Conservation (phyloP, 30 jellyfish, hydroid and myxozoan species). For the Aurelia coerulea region DNA sequence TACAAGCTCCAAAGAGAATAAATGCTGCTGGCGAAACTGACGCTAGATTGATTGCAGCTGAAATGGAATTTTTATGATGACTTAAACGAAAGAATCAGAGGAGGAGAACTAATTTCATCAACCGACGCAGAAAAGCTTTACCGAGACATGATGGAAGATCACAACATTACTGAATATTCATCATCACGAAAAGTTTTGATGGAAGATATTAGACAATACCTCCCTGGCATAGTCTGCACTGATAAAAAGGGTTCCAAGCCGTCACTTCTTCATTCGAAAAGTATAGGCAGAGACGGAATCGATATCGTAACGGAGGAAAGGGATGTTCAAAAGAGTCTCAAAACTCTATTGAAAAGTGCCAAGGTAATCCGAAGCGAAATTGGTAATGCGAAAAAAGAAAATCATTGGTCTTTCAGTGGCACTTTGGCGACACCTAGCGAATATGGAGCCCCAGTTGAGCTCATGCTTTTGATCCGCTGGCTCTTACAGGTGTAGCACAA, state of each 20-base stretch:
- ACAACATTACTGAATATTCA: not conserved
- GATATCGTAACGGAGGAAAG: conserved; percentile 1
- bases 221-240: too few relatives aligned
- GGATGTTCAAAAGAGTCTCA: not conserved
- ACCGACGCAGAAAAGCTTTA: too few relatives aligned
- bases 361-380: not conserved
- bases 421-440: conserved; percentile 3
- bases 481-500: not conserved
- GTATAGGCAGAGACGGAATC: too few relatives aligned
- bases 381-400: not conserved
- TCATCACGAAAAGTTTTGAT: not conserved
- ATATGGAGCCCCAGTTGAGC: conserved; percentile 1
- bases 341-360: not conserved
- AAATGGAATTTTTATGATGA: not conserved
- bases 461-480: too few relatives aligned
- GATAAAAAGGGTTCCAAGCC: too few relatives aligned
- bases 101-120: too few relatives aligned
- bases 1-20: conserved; percentile 13
- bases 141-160: conserved; percentile 5
- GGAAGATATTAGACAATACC: not conserved
- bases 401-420: not conserved
- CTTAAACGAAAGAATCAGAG: too few relatives aligned
- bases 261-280: too few relatives aligned
- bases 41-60: conserved; percentile 21
- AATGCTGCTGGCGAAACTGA: conserved; percentile 28